phyloP scores from a whole-genome alignment of 2,113 vertebrate genomes.

The Ptilonorhynchus violaceus region DNA sequence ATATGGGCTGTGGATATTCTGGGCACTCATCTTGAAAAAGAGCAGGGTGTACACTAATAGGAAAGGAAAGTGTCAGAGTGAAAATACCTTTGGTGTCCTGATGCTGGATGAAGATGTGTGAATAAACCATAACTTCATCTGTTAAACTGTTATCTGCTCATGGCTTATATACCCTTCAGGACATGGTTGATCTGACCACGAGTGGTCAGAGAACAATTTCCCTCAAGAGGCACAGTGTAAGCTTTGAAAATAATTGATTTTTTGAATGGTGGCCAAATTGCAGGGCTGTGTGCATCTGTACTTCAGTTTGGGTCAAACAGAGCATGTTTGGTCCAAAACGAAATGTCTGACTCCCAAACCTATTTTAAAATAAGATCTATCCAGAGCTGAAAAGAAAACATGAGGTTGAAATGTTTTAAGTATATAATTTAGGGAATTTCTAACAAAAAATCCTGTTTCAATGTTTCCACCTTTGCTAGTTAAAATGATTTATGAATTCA shows the following conservation, averaged over 20 bases:
- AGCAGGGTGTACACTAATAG: background rate
- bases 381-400: background rate
- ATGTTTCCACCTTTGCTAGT: background rate
- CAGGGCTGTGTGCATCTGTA: background rate
- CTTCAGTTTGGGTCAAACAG: background rate
- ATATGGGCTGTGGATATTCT: background rate
- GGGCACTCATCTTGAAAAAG: background rate
- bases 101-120: background rate
- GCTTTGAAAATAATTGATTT: constrained; percentile 25
- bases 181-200: constrained; percentile 7
- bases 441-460: background rate
- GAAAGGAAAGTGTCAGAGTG: background rate
- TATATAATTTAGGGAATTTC: background rate
- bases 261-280: constrained; percentile 7
- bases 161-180: constrained; percentile 1
- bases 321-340: background rate
- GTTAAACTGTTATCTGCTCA: constrained; percentile 8
- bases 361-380: background rate
- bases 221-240: background rate
- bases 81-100: background rate
- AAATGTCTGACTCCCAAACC: background rate
- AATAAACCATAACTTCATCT: background rate
- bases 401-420: background rate
- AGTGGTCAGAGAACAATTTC: constrained; percentile 31
- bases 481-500: background rate